phyloP scores from a whole-genome alignment of 2,797 vertebrate species.

The Cuculus canorus region DNA sequence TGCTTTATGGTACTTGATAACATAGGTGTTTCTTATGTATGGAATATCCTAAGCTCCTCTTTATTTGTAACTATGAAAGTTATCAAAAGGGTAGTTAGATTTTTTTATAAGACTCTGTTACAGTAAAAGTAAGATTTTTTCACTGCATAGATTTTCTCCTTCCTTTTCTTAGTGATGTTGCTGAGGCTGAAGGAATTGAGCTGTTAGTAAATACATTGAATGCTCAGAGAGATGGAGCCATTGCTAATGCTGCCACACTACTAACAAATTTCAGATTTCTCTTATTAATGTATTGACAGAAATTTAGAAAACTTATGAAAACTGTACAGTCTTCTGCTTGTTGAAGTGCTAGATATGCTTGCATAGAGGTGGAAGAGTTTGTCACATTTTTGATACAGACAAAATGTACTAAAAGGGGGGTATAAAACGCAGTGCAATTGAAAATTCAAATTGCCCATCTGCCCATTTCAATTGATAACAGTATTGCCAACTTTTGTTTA shows the following conservation, averaged over 20 bases:
- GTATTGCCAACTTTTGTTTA: constrained; percentile 57
- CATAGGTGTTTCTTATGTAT: background rate
- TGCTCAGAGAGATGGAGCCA: constrained; percentile 67
- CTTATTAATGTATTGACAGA: background rate
- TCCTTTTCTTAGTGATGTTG: constrained; percentile 76
- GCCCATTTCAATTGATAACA: background rate
- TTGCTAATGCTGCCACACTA: constrained; percentile 78
- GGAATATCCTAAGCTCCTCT: background rate
- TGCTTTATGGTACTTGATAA: background rate
- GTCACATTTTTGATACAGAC: background rate
- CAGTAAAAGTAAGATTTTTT: background rate
- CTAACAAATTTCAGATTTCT: constrained; percentile 74
- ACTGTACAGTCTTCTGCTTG: background rate
- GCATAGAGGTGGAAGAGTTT: background rate
- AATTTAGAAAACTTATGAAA: background rate
- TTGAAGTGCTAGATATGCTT: background rate
- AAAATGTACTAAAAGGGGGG: background rate
- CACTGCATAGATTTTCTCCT: background rate
- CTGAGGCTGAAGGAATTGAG: constrained; percentile 80
- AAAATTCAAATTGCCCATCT: constrained; percentile 50
- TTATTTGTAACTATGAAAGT: background rate
- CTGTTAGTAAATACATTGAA: constrained; percentile 81
- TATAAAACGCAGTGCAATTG: constrained; percentile 17
- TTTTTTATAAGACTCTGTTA: background rate
- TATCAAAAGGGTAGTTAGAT: background rate